Conservation (phyloP, 2,888 invertebrate species). For the Cephalotes varians region DNA sequence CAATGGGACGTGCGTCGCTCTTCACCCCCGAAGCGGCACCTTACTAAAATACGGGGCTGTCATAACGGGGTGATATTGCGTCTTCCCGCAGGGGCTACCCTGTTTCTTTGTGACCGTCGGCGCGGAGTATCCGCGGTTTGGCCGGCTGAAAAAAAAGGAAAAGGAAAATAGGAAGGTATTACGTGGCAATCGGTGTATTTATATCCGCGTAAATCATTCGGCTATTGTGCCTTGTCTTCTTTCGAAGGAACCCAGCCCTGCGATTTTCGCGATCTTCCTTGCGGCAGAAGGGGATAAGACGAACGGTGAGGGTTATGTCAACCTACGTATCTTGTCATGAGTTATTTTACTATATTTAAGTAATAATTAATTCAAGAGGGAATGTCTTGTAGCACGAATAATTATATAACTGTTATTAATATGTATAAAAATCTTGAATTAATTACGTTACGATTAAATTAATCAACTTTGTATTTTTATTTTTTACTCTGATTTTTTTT, state of each 20-base stretch:
- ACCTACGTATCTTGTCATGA: not conserved
- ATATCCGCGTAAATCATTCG: conserved; percentile 79
- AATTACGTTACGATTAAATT: not conserved
- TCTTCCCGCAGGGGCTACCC: conserved; percentile 74
- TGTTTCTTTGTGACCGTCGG: conserved; percentile 69
- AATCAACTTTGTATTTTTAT: not conserved
- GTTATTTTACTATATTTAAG: not conserved
- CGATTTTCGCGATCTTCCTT: conserved; percentile 44
- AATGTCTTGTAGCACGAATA: not conserved
- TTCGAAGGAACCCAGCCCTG: conserved; percentile 45
- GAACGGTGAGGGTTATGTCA: not conserved
- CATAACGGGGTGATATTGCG: conserved; percentile 83
- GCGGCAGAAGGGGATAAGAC: not conserved
- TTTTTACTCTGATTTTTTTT: not conserved
- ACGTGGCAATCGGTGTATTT: conserved; percentile 76
- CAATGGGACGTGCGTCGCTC: conserved; percentile 64
- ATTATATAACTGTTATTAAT: not conserved
- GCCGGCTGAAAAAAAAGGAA: conserved; percentile 25
- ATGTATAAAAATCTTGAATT: not conserved
- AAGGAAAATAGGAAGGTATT: conserved; percentile 47
- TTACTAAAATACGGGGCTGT: conserved; percentile 81
- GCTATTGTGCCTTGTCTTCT: conserved; percentile 65
- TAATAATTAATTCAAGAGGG: not conserved
- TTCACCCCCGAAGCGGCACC: conserved; percentile 74
- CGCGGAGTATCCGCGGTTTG: conserved; percentile 56